Evolutionary conservation across 2,888 invertebrate genomes (phyloP).

Genomic region (Eugnorisma glareosa): DNA sequence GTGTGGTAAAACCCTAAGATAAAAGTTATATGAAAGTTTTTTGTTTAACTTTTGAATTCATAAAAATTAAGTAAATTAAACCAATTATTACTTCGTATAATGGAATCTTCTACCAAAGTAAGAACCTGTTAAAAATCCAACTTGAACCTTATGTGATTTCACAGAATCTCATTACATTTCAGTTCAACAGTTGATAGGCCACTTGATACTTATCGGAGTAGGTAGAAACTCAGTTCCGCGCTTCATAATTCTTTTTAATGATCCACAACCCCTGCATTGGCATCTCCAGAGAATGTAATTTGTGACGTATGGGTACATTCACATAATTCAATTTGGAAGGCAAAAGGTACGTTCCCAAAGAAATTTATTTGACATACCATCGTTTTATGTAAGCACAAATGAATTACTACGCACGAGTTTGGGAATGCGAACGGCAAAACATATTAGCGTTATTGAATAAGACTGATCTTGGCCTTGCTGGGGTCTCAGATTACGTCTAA

Average conservation of each 20-base stretch:
- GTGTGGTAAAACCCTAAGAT: no score
- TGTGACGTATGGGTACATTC: constrained; percentile 36
- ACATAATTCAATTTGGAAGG: constrained; percentile 40
- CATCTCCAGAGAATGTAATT: constrained; percentile 55
- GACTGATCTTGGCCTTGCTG: not conserved
- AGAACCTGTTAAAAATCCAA: not conserved
- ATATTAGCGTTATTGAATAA: constrained; percentile 13
- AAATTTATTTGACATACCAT: constrained; percentile 40
- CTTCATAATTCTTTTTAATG: constrained; percentile 65
- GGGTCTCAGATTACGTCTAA: not conserved
- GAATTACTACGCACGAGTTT: constrained; percentile 4
- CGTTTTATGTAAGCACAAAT: constrained; percentile 35
- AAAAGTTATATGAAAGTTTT: not conserved
- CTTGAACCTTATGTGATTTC: not conserved
- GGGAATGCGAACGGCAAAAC: constrained; percentile 7
- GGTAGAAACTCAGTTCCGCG: constrained; percentile 8
- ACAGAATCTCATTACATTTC: not conserved
- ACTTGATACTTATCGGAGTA: constrained; percentile 9
- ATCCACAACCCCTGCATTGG: constrained; percentile 53
- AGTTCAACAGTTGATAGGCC: constrained; percentile 5
- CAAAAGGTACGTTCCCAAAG: constrained; percentile 29
- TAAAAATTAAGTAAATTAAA: not conserved
- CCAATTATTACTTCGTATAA: no score
- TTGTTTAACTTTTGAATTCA: not conserved
- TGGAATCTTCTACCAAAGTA: not conserved